These are phyloP conservation scores for Abrostola tripartita DNA, from an alignment of 2,888 invertebrate species.

Conservation along the genomic window DNA sequence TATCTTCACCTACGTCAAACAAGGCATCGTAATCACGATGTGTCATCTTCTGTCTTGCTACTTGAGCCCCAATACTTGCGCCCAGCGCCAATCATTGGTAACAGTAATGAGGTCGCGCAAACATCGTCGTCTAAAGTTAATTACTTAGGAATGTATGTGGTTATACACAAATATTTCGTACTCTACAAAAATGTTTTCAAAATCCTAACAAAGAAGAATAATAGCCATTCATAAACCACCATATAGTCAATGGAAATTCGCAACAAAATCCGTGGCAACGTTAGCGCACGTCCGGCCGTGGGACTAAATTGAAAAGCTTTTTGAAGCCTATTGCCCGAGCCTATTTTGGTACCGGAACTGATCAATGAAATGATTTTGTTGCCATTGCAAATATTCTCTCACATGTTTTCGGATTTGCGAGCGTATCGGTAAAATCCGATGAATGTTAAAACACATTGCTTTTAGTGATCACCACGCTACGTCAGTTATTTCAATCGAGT, in stretches of 20 bases:
- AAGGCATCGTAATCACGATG: not conserved
- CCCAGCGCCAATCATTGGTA: not conserved
- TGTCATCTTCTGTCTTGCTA: not conserved
- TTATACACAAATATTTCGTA: no score
- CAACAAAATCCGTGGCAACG: constrained; percentile 57
- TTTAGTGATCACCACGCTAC: constrained; percentile 35
- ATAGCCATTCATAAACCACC: constrained; percentile 44
- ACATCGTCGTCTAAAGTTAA: not conserved
- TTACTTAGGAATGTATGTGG: no score
- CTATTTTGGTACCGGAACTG: constrained; percentile 62
- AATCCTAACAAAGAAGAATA: constrained; percentile 16
- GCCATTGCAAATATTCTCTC: constrained; percentile 64
- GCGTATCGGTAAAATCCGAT: constrained; percentile 27
- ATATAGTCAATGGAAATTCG: constrained; percentile 39
- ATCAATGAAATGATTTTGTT: constrained; percentile 69
- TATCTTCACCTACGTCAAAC: constrained; percentile 27
- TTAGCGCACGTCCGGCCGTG: constrained; percentile 43
- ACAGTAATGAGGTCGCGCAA: not conserved
- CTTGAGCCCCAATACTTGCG: not conserved
- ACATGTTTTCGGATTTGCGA: constrained; percentile 42
- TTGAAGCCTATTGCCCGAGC: constrained; percentile 61
- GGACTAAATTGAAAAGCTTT: constrained; percentile 69
- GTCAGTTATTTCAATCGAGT: constrained; percentile 25
- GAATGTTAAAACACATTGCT: constrained; percentile 29
- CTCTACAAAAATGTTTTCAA: no score